Evolutionary conservation across 2,888 invertebrate species (phyloP).

Genomic region (Carterocephalus palaemon): DNA sequence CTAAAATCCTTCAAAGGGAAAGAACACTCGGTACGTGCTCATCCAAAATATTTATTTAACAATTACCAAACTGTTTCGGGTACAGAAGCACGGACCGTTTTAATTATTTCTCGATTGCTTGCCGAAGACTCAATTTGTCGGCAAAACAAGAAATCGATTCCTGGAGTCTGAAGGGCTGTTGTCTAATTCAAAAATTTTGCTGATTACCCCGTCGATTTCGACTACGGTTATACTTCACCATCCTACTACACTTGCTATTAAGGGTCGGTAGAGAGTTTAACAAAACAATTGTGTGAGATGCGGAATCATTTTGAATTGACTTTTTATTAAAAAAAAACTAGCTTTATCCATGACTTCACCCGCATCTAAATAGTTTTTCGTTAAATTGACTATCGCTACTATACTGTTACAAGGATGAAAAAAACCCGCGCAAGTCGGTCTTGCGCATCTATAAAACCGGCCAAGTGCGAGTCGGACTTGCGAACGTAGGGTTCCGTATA

Average conservation of each 20-base stretch:
- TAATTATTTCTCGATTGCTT: slow-evolving; percentile 39
- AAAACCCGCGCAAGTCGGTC: too few species aligned
- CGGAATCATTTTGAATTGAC: too few species aligned
- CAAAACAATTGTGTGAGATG: too few species aligned
- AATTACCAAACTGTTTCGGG: slow-evolving; percentile 20
- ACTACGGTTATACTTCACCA: slow-evolving; percentile 42
- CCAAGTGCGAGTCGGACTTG: too few species aligned
- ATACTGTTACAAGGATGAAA: too few species aligned
- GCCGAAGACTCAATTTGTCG: slow-evolving; percentile 38
- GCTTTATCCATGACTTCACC: too few species aligned
- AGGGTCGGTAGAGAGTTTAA: too few species aligned
- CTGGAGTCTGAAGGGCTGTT: slow-evolving; percentile 33
- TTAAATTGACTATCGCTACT: too few species aligned
- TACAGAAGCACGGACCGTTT: slow-evolving; percentile 28
- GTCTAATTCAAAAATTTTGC: slow-evolving; percentile 44
- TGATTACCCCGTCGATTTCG: slow-evolving; percentile 38
- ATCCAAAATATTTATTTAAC: slow-evolving; percentile 21
- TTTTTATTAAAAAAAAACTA: too few species aligned
- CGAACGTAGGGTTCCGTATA: too few species aligned
- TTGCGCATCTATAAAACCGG: too few species aligned
- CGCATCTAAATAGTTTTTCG: too few species aligned
- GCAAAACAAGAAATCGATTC: slow-evolving; percentile 40
- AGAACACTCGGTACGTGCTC: neutral
- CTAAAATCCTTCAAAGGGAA: neutral
- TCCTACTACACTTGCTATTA: neutral